These are phyloP conservation scores for Idaea biselata DNA, from an alignment of 2,888 invertebrate species.

Conservation along the genomic window DNA sequence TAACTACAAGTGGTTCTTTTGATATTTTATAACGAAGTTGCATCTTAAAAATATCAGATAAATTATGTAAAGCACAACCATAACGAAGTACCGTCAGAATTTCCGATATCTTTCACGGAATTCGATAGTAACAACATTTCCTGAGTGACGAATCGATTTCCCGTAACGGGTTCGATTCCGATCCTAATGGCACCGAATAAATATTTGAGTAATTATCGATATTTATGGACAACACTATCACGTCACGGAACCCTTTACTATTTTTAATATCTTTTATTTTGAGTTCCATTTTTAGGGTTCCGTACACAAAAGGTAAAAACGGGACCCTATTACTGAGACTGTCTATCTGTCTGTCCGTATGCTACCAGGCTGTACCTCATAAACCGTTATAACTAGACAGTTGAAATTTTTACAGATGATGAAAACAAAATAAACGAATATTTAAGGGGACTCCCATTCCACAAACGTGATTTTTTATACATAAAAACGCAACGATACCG, in stretches of 20 bases:
- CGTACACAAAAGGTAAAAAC: too few relatives aligned
- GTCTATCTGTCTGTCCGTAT: too few relatives aligned
- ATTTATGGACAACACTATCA: constrained; percentile 64
- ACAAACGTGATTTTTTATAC: too few relatives aligned
- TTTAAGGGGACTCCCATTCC: too few relatives aligned
- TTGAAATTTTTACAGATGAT: too few relatives aligned
- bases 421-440: too few relatives aligned
- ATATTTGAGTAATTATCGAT: constrained; percentile 69
- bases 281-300: not conserved
- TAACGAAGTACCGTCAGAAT: constrained; percentile 41
- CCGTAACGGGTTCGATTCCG: constrained; percentile 59
- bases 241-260: constrained; percentile 42
- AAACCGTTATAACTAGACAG: too few relatives aligned
- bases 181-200: constrained; percentile 73
- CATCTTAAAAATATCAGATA: not conserved
- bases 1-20: too few relatives aligned
- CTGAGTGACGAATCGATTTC: constrained; percentile 70
- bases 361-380: too few relatives aligned
- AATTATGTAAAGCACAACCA: constrained; percentile 14
- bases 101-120: constrained; percentile 68
- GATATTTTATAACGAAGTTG: not conserved
- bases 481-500: too few relatives aligned
- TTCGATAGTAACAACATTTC: constrained; percentile 55
- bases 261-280: not conserved
- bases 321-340: too few relatives aligned